Conservation (phyloP, 1,140 invertebrate genomes). For the Hycleus cichorii region DNA sequence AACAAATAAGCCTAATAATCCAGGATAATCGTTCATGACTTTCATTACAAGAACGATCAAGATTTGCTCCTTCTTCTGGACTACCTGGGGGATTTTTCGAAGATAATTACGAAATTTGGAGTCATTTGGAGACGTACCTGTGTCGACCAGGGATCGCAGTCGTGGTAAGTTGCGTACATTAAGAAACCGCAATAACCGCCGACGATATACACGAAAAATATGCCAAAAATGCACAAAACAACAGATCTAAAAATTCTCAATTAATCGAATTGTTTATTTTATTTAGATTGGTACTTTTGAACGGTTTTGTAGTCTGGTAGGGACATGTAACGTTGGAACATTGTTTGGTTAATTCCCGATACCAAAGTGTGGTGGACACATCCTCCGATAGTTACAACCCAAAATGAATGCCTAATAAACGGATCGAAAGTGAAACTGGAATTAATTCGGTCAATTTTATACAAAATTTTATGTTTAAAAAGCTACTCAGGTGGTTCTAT, state of each 20-base stretch:
- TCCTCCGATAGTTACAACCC: conserved; percentile 51
- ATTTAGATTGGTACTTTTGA: neutral
- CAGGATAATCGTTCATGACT: conserved; percentile 43
- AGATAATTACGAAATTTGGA: no score
- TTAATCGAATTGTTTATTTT: neutral
- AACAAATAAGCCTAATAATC: conserved; percentile 55
- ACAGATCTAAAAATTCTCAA: conserved; percentile 31
- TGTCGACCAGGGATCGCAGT: conserved; percentile 61
- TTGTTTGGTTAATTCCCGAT: conserved; percentile 51
- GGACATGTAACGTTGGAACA: conserved; percentile 54
- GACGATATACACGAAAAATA: conserved; percentile 43
- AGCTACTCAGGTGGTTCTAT: conserved; percentile 36
- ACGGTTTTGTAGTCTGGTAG: conserved; percentile 50
- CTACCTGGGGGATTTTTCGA: conserved; percentile 21
- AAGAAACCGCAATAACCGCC: conserved; percentile 57
- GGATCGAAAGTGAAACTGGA: conserved; percentile 51
- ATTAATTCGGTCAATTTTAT: conserved; percentile 36
- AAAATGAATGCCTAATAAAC: conserved; percentile 49
- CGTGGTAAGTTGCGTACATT: conserved; percentile 61
- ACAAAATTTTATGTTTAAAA: neutral
- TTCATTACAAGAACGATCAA: conserved; percentile 52
- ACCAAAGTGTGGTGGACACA: conserved; percentile 47
- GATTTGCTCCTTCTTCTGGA: conserved; percentile 43
- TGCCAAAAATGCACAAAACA: conserved; percentile 39
- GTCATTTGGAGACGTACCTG: conserved; percentile 29